Evolutionary conservation across 2,888 invertebrate species (phyloP).

Genomic region (Euproctis similis): DNA sequence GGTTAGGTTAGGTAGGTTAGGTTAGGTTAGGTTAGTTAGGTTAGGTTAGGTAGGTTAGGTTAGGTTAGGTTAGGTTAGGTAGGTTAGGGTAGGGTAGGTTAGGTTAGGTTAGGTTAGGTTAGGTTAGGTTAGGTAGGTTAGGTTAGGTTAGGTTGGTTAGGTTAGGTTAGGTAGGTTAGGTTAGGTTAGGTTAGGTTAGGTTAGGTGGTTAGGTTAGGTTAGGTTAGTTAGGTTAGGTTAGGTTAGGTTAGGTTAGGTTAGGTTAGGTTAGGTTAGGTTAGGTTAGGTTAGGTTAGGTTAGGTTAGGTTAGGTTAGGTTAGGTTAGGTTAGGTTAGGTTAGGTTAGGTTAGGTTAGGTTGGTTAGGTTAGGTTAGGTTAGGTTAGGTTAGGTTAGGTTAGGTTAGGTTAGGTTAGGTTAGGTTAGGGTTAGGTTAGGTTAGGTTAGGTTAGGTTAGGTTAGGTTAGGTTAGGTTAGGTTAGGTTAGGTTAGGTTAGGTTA

Average conservation of each 20-base stretch:
- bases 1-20: too few species aligned
- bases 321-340: constrained; percentile 5
- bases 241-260: constrained; percentile 3
- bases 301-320: constrained; percentile 3
- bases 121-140: too few species aligned
- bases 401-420: constrained; percentile 5
- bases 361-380: constrained; percentile 6
- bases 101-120: too few species aligned
- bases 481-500: constrained; percentile 6
- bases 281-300: constrained; percentile 3
- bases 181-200: too few species aligned
- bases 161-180: too few species aligned
- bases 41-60: too few species aligned
- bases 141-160: too few species aligned
- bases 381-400: constrained; percentile 6
- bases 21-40: too few species aligned
- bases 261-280: constrained; percentile 3
- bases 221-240: constrained; percentile 3
- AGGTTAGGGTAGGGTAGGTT: too few species aligned
- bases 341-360: constrained; percentile 6
- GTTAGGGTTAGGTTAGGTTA: constrained; percentile 6
- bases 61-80: too few species aligned
- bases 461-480: constrained; percentile 6
- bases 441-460: constrained; percentile 6
- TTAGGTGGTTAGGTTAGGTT: too few species aligned